These are phyloP conservation scores for Tanaodytes sp. DNA, from an alignment of 2,888 invertebrate genomes.

Conservation along the genomic window DNA sequence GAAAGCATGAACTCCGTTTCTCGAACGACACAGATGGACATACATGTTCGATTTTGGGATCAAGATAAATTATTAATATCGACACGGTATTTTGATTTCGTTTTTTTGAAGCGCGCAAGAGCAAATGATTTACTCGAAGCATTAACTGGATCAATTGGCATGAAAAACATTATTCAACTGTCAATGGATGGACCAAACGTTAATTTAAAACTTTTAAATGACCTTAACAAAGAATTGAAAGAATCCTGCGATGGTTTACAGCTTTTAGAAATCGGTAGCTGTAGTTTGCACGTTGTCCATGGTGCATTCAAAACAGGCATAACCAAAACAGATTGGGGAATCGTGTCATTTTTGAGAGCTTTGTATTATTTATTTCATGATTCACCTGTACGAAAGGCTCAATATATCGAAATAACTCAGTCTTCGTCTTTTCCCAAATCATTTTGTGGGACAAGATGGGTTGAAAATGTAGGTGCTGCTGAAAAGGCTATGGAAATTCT, in stretches of 20 bases:
- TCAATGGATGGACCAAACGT: conserved; percentile 57
- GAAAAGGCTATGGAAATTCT: conserved; percentile 50
- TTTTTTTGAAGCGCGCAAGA: conserved; percentile 38
- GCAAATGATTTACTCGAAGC: conserved; percentile 40
- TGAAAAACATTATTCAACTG: conserved; percentile 49
- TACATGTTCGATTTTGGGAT: conserved; percentile 58
- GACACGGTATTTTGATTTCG: conserved; percentile 57
- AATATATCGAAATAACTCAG: conserved; percentile 37
- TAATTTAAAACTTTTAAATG: too few species aligned
- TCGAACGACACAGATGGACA: conserved; percentile 58
- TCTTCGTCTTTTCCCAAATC: conserved; percentile 57
- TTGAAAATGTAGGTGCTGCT: conserved; percentile 55
- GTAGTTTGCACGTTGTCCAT: conserved; percentile 62
- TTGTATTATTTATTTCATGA: conserved; percentile 62
- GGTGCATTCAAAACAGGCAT: conserved; percentile 61
- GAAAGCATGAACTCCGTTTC: conserved; percentile 51
- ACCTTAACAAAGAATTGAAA: conserved; percentile 46
- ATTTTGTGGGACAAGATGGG: conserved; percentile 58
- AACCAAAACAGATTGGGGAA: conserved; percentile 53
- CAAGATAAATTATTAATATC: conserved; percentile 45
- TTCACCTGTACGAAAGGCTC: too few species aligned
- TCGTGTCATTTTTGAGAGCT: conserved; percentile 55
- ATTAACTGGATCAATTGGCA: conserved; percentile 32
- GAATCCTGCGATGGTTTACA: conserved; percentile 21
- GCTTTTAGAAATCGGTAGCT: conserved; percentile 60